phyloP scores from a whole-genome alignment of 2,888 invertebrate genomes.

The Tachystola acroxantha region DNA sequence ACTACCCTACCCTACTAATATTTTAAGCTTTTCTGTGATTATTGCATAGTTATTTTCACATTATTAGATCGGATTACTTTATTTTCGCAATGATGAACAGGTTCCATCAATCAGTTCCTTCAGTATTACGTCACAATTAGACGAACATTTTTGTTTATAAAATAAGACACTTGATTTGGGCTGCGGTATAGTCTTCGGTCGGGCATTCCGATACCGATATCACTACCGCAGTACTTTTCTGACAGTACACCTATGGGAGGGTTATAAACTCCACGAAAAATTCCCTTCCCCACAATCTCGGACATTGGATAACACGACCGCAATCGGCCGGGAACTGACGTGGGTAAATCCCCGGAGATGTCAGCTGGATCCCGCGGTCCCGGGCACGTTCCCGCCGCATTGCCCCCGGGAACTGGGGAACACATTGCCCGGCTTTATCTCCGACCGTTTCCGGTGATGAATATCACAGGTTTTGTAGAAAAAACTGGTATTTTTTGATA shows the following conservation, averaged over 20 bases:
- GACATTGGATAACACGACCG: slow-evolving; percentile 18
- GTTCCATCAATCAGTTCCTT: too few species aligned
- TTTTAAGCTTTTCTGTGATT: too few species aligned
- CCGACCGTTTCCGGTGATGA: slow-evolving; percentile 4
- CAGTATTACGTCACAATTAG: too few species aligned
- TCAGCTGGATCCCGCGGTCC: slow-evolving; percentile 16
- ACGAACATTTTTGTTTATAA: too few species aligned
- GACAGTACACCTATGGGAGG: not conserved
- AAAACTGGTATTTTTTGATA: not conserved
- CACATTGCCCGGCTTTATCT: slow-evolving; percentile 15
- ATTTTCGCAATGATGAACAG: too few species aligned
- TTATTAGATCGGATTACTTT: too few species aligned
- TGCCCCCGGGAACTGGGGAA: slow-evolving; percentile 11
- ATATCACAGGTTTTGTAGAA: slow-evolving; percentile 1
- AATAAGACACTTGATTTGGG: too few species aligned
- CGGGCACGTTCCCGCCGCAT: slow-evolving; percentile 13
- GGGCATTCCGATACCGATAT: too few species aligned
- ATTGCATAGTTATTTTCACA: too few species aligned
- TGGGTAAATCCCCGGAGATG: slow-evolving; percentile 36
- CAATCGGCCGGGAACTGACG: slow-evolving; percentile 27
- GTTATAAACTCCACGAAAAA: slow-evolving; percentile 2
- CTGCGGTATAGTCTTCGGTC: too few species aligned
- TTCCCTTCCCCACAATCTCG: slow-evolving; percentile 9
- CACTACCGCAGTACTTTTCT: too few species aligned
- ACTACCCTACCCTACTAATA: too few species aligned